Conservation (phyloP, 2,888 invertebrate genomes). For the Byasa hedistus region DNA sequence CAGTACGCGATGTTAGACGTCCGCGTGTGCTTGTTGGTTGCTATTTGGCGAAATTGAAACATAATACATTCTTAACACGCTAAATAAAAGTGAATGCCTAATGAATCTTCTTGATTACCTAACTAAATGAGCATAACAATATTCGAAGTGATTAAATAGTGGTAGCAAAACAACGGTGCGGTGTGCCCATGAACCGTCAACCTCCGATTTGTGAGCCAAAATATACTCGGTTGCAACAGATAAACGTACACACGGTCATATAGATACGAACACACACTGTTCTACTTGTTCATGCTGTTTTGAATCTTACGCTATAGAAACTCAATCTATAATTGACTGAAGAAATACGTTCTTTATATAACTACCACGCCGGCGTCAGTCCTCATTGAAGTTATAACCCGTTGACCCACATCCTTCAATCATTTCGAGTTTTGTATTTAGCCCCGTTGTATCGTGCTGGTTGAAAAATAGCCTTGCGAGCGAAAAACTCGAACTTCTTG, state of each 20-base stretch:
- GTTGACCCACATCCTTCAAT: constrained; percentile 72
- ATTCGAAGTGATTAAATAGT: constrained; percentile 49
- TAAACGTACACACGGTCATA: constrained; percentile 32
- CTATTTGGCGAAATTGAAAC: background rate
- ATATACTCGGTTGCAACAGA: constrained; percentile 51
- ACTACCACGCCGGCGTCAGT: constrained; percentile 27
- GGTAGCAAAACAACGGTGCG: constrained; percentile 53
- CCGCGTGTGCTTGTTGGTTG: background rate
- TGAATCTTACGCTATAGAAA: constrained; percentile 29
- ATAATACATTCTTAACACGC: background rate
- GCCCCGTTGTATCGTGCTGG: constrained; percentile 53
- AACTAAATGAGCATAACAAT: constrained; percentile 20
- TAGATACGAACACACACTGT: constrained; percentile 24
- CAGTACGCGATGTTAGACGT: background rate
- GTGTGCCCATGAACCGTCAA: constrained; percentile 55
- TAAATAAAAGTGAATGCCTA: constrained; percentile 3
- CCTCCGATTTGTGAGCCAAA: constrained; percentile 43
- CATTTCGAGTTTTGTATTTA: constrained; percentile 52
- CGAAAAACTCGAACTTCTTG: constrained; percentile 66
- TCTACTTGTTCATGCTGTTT: constrained; percentile 28
- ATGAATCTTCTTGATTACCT: constrained; percentile 15
- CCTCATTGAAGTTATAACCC: constrained; percentile 53
- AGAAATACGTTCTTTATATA: constrained; percentile 21
- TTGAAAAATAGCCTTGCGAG: constrained; percentile 70
- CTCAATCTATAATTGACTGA: constrained; percentile 28